phyloP scores from a whole-genome alignment of 2,113 vertebrate species.

The Sorex fumeus region DNA sequence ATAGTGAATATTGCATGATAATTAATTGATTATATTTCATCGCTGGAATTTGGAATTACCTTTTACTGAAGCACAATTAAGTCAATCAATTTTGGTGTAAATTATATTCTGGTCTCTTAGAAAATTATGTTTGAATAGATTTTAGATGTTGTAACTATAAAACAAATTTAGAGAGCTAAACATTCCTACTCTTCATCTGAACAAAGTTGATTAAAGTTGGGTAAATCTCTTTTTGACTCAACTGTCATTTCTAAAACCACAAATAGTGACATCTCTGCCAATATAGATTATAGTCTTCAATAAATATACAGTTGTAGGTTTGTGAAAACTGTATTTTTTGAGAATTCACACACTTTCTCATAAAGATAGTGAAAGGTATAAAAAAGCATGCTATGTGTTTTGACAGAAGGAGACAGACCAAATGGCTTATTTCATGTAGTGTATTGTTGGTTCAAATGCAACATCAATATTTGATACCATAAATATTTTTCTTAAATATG shows the following conservation, averaged over 20 bases:
- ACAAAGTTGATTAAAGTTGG: not conserved
- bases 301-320: not conserved
- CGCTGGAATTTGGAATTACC: not conserved
- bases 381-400: not conserved
- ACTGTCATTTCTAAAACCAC: not conserved
- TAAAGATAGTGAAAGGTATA: not conserved
- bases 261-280: not conserved
- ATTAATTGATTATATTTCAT: not conserved
- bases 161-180: not conserved
- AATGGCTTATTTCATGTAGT: not conserved
- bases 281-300: not conserved
- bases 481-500: conserved; percentile 29
- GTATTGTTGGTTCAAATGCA: not conserved
- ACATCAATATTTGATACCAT: conserved; percentile 17
- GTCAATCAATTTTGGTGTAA: not conserved
- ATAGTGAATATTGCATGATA: not conserved
- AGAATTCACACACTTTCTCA: not conserved
- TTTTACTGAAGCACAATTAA: not conserved
- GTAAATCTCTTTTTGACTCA: not conserved
- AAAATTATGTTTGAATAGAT: not conserved
- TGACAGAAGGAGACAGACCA: not conserved
- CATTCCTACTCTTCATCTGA: not conserved
- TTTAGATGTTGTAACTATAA: not conserved
- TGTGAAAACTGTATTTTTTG: conserved; percentile 13
- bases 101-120: not conserved